A percentile compares a stretch with the other conserved stretches of the same genome.
Evolutionary conservation across 2,888 invertebrate species (phyloP).

Genomic region (Psylliodes chrysocephalus): DNA sequence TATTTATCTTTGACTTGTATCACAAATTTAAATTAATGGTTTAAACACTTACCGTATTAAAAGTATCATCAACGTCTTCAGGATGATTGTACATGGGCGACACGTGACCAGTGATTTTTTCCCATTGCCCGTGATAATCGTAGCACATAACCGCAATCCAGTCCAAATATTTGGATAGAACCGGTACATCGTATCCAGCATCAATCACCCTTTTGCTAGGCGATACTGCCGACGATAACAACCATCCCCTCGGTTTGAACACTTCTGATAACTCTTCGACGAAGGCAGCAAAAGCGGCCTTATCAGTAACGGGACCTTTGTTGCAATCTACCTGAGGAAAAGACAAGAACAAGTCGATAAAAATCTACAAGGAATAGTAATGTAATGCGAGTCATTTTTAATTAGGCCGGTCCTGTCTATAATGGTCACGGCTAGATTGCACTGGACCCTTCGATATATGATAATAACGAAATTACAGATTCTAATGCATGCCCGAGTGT

Average conservation of each 20-base stretch:
- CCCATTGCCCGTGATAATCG: conserved; percentile 93
- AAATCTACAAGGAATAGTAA: too few species aligned
- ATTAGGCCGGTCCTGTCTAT: too few species aligned
- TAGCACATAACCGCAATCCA: conserved; percentile 94
- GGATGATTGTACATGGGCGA: conserved; percentile 86
- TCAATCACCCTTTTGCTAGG: conserved; percentile 86
- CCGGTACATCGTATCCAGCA: conserved; percentile 84
- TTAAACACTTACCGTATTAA: conserved; percentile 74
- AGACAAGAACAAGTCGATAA: too few species aligned
- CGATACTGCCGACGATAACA: conserved; percentile 86
- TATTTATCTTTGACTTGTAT: too few species aligned
- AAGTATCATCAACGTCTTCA: conserved; percentile 77
- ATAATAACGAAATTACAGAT: too few species aligned
- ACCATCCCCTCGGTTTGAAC: conserved; percentile 76
- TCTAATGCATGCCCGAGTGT: too few species aligned
- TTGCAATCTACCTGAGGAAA: conserved; percentile 81
- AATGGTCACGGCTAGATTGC: too few species aligned
- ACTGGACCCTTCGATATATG: too few species aligned
- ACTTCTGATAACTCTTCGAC: conserved; percentile 79
- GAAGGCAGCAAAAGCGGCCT: conserved; percentile 78
- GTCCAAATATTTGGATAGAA: conserved; percentile 80
- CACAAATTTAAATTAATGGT: conserved; percentile 9
- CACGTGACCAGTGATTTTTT: conserved; percentile 89
- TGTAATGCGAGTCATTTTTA: too few species aligned
- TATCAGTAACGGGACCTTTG: conserved; percentile 84